Evolutionary conservation across 2,888 invertebrate species (phyloP), one percentile per base, ranked within the genome.

Genomic region (Dicyrtomina minuta): DNA sequence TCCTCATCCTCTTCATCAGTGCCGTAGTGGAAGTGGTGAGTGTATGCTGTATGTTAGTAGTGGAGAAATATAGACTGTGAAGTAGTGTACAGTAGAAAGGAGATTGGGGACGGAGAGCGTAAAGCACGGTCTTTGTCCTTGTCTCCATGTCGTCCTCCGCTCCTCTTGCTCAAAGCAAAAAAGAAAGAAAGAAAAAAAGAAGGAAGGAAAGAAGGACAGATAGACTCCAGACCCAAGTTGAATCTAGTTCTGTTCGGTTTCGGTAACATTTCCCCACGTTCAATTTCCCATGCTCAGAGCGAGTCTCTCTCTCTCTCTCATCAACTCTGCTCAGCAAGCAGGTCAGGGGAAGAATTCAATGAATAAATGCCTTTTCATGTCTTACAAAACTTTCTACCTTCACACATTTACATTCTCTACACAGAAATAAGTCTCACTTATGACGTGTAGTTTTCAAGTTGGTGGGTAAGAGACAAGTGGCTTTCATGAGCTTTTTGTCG

Each of bases 381-480:
- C 46, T 46, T 17, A 46, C 15, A 17, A 46, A 46, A 46, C 46
- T 46, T 46, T 46, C 15, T 17, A 46, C 15, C 46, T 46, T 15
- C 17, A 15, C 46, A 46, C 46, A 46, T 46, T 17, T 17, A 46
- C 46, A 46, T 46, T 17, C 46, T n/a, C 46, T n/a, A 46, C 4
- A 12, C 46, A 46, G 17, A 46, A 46, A 46, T 4, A 46, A n/a
- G 46, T 15, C 46, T 46, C 46, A 46, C 46, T 46, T 46, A n/a
- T 46, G 46, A 46, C 46, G 46, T n/a, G 46, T 46, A 46, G 46
- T 46, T 17, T n/a, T 46, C 46, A 46, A 46, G 46, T n/a, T 46
- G 46, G 17, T 46, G 46, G 17, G 46, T 46, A 33, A 33, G 33
- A 33, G 33, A 33, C 33, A 33, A 33, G 33, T 33, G 33, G 33